These are phyloP conservation scores for Podarcis raffonei DNA, from an alignment of 2,113 vertebrate species.

Conservation along the genomic window DNA sequence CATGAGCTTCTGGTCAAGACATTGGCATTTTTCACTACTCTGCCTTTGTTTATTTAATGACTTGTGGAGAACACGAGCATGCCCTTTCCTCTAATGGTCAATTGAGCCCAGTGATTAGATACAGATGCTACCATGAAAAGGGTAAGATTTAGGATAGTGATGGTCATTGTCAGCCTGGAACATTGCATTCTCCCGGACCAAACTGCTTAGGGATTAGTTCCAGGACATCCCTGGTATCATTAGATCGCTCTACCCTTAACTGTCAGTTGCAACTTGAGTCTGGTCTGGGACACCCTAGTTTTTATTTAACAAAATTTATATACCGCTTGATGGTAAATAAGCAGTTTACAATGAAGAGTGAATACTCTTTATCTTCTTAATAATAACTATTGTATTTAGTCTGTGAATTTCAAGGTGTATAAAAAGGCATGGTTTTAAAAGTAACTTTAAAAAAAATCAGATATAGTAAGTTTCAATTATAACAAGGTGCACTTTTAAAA, in stretches of 20 bases:
- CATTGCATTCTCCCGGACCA: background rate
- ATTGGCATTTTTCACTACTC: constrained; percentile 15
- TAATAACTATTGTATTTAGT: background rate
- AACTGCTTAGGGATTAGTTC: background rate
- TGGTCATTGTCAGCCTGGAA: background rate
- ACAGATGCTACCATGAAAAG: background rate
- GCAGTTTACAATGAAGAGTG: background rate
- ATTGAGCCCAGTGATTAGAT: background rate
- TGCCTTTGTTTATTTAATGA: background rate
- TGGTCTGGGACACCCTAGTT: background rate
- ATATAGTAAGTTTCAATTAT: background rate
- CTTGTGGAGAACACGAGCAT: background rate
- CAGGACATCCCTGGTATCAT: background rate
- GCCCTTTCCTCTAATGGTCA: background rate
- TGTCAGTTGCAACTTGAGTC: background rate
- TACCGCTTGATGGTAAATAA: too few species aligned
- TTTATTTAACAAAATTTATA: background rate
- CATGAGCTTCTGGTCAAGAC: background rate
- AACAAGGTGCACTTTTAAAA: background rate
- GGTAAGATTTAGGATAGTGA: background rate
- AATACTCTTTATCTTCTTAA: background rate
- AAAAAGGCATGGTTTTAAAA: background rate
- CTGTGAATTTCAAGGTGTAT: background rate
- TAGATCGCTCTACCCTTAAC: background rate
- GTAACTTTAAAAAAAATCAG: too few species aligned